phyloP scores from a whole-genome alignment of 2,113 vertebrate genomes.

The Hystrix cristata region DNA sequence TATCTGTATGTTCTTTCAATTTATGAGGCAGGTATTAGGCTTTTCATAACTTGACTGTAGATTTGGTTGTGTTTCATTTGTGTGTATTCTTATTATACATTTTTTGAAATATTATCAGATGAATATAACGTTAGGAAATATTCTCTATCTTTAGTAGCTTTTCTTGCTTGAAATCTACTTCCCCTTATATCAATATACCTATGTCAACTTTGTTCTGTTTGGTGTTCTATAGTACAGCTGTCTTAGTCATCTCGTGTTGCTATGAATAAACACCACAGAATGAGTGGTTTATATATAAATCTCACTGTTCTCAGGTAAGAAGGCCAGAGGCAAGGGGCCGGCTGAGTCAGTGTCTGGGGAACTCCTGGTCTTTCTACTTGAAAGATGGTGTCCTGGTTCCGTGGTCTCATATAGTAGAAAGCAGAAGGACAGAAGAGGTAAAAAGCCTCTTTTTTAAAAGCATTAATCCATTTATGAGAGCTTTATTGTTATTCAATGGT shows the following conservation, averaged over 20 bases:
- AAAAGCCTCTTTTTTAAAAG: neutral
- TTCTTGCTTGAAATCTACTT: neutral
- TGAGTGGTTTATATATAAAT: neutral
- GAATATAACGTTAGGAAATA: neutral
- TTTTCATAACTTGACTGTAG: neutral
- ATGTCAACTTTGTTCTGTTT: neutral
- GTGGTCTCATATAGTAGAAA: neutral
- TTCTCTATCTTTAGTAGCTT: neutral
- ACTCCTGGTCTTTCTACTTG: neutral
- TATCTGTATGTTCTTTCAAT: conserved; percentile 31
- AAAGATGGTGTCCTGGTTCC: neutral
- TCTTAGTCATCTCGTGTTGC: too few species aligned
- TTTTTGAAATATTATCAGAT: neutral
- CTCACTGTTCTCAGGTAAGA: neutral
- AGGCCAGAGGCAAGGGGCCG: neutral
- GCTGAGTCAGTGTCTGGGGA: neutral
- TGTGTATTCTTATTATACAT: neutral
- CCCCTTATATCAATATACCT: neutral
- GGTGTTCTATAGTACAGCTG: neutral
- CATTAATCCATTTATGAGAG: neutral
- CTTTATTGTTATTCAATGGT: neutral
- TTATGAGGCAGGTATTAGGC: neutral
- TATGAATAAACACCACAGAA: neutral
- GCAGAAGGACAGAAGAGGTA: neutral
- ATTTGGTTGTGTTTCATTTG: neutral